Percentiles rank a stretch among this genome's conserved stretches.
phyloP scores from a whole-genome alignment of 2,113 vertebrate genomes.

The Malaclemys terrapin region DNA sequence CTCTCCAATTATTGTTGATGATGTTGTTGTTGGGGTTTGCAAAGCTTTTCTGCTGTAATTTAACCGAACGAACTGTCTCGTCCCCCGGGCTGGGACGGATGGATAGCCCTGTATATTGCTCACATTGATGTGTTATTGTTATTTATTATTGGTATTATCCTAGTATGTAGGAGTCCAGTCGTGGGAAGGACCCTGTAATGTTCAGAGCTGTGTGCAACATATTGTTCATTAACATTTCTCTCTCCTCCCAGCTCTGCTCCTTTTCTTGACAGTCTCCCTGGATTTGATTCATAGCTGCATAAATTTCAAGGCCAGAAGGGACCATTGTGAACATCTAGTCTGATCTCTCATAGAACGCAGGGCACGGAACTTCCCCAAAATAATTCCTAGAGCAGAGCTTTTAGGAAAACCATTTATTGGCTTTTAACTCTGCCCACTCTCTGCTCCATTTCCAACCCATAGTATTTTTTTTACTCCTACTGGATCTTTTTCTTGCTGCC shows the following conservation, averaged over 20 bases:
- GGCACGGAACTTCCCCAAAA: neutral
- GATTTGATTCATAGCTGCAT: neutral
- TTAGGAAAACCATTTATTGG: neutral
- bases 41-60: conserved; percentile 1
- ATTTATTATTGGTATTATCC: neutral
- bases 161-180: neutral
- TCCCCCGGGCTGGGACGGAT: neutral
- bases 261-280: neutral
- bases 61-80: conserved; percentile 3
- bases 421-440: conserved; percentile 24
- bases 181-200: neutral
- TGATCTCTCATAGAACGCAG: neutral
- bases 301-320: neutral
- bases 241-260: conserved; percentile 58
- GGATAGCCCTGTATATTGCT: conserved; percentile 45
- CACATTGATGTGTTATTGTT: neutral
- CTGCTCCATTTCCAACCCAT: neutral
- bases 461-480: neutral
- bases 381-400: neutral
- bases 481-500: conserved; percentile 14
- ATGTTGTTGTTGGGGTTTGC: conserved; percentile 32
- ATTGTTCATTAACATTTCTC: conserved; percentile 3
- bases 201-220: conserved; percentile 33
- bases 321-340: neutral
- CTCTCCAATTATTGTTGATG: conserved; percentile 49